Base-by-base conservation (phyloP, 2,888 invertebrate genomes). In the Escarpia spicata region DNA sequence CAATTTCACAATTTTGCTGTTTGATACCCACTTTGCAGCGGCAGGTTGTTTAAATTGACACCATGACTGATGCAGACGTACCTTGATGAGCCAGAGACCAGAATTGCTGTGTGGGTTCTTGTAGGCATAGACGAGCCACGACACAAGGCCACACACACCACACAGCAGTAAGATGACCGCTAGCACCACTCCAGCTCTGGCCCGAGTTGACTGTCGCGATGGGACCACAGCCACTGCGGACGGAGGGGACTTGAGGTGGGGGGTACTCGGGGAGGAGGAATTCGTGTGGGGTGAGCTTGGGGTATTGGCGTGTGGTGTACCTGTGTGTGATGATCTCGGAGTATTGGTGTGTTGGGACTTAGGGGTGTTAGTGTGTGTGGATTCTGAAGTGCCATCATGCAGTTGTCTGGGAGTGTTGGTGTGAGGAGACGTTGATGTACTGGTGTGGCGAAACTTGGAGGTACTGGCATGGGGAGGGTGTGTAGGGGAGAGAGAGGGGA, bases 71-170 rank as follows among this genome's bases (percentile, higher is more conserved):
- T 75, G n/a, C 60, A 26, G 45, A 90, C 92, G 10, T 45, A 94
- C 94, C 94, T 98, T 98, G 96, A 99, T 99, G 92, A 99, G 97
- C 95, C 99, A 97, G 97, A 99, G 99, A 94, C 99, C 99, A 95
- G 99, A 99, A 92, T 98, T 97, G 9, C 99, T 98, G 96, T 99
- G 99, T 2, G 99, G 99, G 97, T 99, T 98, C 96, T 98, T 98
- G 97, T 99, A 99, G 4, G 99, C 99, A 96, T 99, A 99, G 37
- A 98, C 97, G 37, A 98, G 97, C 99, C 99, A 99, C 10, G 98
- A 97, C 52, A 97, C 97, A 6, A 94, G 75, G 19, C 75, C 75
- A 26, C 75, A 75, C 19, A 75, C 26, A 2, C 4, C 26, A 75
- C 75, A 75, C 26, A 75, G 26, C 26, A 97, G 97, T 92, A 98